Base-by-base conservation (phyloP, 1,140 invertebrate species). In the Pogonognathellus flavescens region DNA sequence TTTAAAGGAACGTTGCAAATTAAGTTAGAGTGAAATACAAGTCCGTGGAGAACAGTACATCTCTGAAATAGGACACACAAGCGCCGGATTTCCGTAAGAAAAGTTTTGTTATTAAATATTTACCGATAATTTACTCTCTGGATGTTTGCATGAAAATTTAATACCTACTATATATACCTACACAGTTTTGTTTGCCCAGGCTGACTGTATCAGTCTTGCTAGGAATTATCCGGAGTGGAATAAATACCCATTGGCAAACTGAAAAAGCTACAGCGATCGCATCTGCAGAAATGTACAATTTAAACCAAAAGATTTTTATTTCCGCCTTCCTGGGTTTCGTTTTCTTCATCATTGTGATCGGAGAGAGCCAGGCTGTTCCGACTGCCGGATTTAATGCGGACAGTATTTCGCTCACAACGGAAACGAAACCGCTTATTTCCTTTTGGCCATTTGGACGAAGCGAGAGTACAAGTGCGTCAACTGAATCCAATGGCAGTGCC, bases 271-370 rank as follows among this genome's bases (percentile, higher is more conserved):
- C 31, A n/a, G 6, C 13, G 14, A n/a, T 49, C 70, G 20, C 41
- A 76, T 16, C 20, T 31, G 9, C 22, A 76, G n/a, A 41, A 76
- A 81, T 81, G 80, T 81, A 81, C 80, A 81, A 81, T 59, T 25
- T 81, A 11, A 81, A 81, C 31, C 80, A 81, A 57, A 81, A 81
- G 52, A 81, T 81, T 16, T 81, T 81, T 22, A 81, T 81, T 25
- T 55, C 80, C 11, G 80, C 52, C n/a, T 55, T 81, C 22, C 18
- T 53, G 20, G 80, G 80, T 3, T 81, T 81, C 20, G 31, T 81
- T 14, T 53, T 81, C 18, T 53, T 59, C 52, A 41, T 81, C 0
- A 81, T 81, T 81, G 50, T 81, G 8, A 81, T 81, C 25, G 80
- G 80, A 31, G 80, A 81, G n/a, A 55, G 31, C 11, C 80, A 81